A percentile compares a stretch with the other conserved stretches of the same genome.
Conservation (phyloP, 2,797 vertebrate species). For the Pangasius krempfi region DNA sequence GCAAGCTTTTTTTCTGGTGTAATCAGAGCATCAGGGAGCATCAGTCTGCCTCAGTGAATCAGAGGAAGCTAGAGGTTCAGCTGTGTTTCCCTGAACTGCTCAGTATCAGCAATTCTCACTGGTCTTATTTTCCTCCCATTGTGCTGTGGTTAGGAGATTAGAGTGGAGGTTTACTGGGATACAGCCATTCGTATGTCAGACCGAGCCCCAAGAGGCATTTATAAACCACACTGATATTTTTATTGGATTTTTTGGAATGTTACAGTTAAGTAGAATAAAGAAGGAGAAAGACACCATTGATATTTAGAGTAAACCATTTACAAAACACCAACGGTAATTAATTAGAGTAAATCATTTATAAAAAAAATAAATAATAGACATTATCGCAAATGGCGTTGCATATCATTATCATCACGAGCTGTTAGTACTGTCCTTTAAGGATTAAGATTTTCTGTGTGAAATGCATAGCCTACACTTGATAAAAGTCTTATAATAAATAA, state of each 20-base stretch:
- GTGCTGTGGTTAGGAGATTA: conserved; percentile 42
- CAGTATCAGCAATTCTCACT: conserved; percentile 26
- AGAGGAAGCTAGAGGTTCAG: conserved; percentile 13
- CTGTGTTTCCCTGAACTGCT: not conserved
- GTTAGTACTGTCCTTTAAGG: not conserved
- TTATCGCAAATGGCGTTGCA: too few species aligned
- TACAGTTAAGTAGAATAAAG: not conserved
- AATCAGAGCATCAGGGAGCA: not conserved
- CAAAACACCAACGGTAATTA: too few species aligned
- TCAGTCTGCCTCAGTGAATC: not conserved
- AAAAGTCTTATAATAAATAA: not conserved
- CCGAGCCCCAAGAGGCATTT: not conserved
- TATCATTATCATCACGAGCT: not conserved
- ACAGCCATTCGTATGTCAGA: not conserved
- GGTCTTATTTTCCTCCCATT: conserved; percentile 49
- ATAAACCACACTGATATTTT: not conserved
- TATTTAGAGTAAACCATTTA: too few species aligned
- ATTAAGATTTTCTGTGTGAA: not conserved
- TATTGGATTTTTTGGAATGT: not conserved
- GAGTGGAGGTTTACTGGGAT: not conserved
- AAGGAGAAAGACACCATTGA: too few species aligned
- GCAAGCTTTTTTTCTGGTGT: not conserved
- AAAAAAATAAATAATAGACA: not conserved
- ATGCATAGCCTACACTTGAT: not conserved
- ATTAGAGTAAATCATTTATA: not conserved